These are phyloP conservation scores for Mallotus villosus DNA, from an alignment of 2,797 vertebrate species.

Conservation along the genomic window DNA sequence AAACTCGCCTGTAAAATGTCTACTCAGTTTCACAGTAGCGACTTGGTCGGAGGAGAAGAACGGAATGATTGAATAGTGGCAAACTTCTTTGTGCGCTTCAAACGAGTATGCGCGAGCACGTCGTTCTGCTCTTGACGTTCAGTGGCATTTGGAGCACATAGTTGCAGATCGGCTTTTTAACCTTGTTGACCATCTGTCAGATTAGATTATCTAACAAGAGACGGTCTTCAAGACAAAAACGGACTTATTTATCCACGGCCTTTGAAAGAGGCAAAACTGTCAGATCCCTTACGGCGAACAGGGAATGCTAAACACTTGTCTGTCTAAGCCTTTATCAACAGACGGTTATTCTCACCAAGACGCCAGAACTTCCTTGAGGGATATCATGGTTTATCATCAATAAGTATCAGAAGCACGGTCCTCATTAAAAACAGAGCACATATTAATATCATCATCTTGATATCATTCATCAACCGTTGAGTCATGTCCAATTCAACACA, in stretches of 20 bases:
- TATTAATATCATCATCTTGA: too few species aligned
- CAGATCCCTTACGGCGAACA: neutral
- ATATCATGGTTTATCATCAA: neutral
- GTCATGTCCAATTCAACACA: too few species aligned
- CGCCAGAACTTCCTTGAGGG: conserved; percentile 3
- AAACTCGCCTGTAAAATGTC: neutral
- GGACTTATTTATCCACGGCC: conserved; percentile 8
- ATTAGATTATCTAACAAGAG: conserved; percentile 33
- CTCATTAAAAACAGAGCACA: too few species aligned
- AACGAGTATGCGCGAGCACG: conserved; percentile 4
- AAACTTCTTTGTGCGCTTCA: too few species aligned
- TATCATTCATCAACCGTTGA: too few species aligned
- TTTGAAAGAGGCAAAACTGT: conserved; percentile 12
- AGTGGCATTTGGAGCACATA: conserved; percentile 39
- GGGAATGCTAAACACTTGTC: neutral
- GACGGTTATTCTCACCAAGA: neutral
- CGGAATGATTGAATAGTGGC: too few species aligned
- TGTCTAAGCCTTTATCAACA: conserved; percentile 6
- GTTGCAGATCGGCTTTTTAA: conserved; percentile 37
- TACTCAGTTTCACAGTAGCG: too few species aligned
- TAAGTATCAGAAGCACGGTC: too few species aligned
- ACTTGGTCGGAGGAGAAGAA: too few species aligned
- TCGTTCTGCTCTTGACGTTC: neutral
- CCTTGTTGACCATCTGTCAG: conserved; percentile 33
- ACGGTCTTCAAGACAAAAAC: conserved; percentile 8